Evolutionary conservation across 2,888 invertebrate species (phyloP), one percentile per base, ranked within the genome.

Genomic region (Spodoptera littoralis): DNA sequence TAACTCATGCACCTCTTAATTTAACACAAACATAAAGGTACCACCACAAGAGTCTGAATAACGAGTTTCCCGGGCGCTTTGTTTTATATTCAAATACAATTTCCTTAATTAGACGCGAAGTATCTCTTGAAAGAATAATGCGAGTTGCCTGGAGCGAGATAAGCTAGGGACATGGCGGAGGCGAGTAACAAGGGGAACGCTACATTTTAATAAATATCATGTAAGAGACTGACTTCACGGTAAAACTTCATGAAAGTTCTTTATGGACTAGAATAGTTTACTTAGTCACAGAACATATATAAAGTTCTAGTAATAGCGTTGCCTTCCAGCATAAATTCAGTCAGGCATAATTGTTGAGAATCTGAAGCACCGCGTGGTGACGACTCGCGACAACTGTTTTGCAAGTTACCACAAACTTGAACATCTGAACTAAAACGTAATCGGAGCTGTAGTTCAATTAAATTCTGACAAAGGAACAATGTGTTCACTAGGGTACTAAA

Each of bases 41-140:
- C 43, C 45, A 42, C 76, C 75, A 75, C 82, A 82, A 81, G 79
- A 82, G 76, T 73, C 73, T 80, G 76, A 84, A 84, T 85, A 87
- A 87, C 81, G 80, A 83, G 80, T 81, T 87, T 79, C 73, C 73
- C 77, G 69, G 75, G 60, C 63, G 75, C 82, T 86, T 87, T 87
- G 84, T 86, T 89, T 85, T 81, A 85, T 87, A 88, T 89, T 89
- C 83, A 87, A 90, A 90, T 86, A 88, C 87, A 88, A 88, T 91
- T 88, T 88, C 80, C 85, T 87, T 90, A 91, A 91, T 92, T 90
- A 89, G 84, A 88, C 80, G 80, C 76, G 83, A 88, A 88, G 84
- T 87, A 88, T 85, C 84, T 82, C 81, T 73, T 84, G 81, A 84
- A 90, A 89, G 85, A 90, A 90, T 88, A 87, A 88, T 84, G 86